Evolutionary conservation across 2,888 invertebrate species (phyloP).

Genomic region (Camponotus fellah): DNA sequence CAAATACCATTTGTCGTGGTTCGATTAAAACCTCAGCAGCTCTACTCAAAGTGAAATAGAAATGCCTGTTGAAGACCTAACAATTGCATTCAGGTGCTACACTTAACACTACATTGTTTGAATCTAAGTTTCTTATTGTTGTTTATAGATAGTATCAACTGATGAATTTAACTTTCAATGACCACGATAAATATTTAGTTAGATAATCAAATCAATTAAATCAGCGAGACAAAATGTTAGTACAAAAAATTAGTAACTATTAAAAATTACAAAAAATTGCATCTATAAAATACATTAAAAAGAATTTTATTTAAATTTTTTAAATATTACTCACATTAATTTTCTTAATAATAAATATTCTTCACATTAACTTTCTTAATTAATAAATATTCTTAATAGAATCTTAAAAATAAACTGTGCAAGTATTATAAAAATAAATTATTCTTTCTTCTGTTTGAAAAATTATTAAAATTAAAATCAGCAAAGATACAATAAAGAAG

Average conservation of each 20-base stretch:
- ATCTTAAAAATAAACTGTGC: neutral
- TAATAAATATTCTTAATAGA: neutral
- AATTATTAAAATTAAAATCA: neutral
- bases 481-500: neutral
- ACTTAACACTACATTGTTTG: neutral
- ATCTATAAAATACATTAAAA: neutral
- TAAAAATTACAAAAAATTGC: neutral
- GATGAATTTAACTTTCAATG: neutral
- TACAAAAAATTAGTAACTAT: neutral
- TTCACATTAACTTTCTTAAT: too few species aligned
- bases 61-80: neutral
- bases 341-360: too few species aligned
- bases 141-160: neutral
- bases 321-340: neutral
- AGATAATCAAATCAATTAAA: neutral
- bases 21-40: conserved; percentile 31
- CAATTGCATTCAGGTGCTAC: neutral
- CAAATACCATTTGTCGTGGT: conserved; percentile 17
- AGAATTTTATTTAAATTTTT: neutral
- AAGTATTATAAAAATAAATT: neutral
- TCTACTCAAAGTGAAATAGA: conserved; percentile 36
- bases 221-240: neutral
- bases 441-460: neutral
- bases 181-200: neutral
- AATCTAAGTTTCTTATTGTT: neutral